Evolutionary conservation across 1,140 invertebrate genomes (phyloP).

Genomic region (Rhizoglyphus robini): DNA sequence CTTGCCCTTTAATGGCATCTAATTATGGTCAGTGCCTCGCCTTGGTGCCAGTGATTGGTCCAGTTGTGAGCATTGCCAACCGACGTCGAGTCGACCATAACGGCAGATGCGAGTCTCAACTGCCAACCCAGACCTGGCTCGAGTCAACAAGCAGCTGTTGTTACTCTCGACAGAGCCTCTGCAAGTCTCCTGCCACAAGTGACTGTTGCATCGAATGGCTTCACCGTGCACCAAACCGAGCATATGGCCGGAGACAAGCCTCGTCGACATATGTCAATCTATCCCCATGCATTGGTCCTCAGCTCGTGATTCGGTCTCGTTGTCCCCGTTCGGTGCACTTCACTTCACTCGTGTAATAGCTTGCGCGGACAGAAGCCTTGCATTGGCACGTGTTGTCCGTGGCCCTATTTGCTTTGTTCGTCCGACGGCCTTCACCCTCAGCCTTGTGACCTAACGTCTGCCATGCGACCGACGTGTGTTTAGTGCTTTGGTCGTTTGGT

Average conservation of each 20-base stretch:
- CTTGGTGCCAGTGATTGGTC: neutral
- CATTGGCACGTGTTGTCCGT: conserved; percentile 5
- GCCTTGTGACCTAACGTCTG: conserved; percentile 2
- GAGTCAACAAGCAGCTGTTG: conserved; percentile 13
- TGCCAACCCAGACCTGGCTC: neutral
- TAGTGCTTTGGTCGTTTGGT: neutral
- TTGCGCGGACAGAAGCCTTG: neutral
- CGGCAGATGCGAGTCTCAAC: neutral
- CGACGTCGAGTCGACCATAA: neutral
- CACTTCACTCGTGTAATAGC: neutral
- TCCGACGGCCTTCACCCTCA: conserved; percentile 2
- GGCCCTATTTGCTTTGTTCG: neutral
- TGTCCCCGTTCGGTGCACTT: neutral
- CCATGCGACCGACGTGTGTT: conserved; percentile 10
- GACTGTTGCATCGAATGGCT: neutral
- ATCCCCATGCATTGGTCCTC: neutral
- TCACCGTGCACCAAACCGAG: neutral
- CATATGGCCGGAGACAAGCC: neutral
- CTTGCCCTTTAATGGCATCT: neutral
- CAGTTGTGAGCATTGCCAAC: neutral
- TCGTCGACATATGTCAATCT: neutral
- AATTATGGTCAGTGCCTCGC: neutral
- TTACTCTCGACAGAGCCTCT: neutral
- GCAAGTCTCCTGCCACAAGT: neutral
- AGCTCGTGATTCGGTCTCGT: conserved; percentile 8